A percentile compares a stretch with the other conserved stretches of the same genome.
These are phyloP conservation scores for Ellobium chinense DNA, from an alignment of 2,888 invertebrate genomes.

Conservation along the genomic window DNA sequence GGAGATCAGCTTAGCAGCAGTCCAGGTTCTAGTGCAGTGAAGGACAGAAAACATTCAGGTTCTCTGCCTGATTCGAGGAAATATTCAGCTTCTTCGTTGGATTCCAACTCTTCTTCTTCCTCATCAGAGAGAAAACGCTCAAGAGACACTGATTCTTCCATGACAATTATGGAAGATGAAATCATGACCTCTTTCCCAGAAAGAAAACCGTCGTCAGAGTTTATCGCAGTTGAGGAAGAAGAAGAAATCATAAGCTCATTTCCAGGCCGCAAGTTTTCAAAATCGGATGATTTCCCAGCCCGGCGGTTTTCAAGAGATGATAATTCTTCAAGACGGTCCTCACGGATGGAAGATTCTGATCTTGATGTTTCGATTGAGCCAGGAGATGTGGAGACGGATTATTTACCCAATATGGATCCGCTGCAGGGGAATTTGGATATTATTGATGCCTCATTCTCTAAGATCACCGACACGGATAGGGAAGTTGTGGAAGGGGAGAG, in stretches of 20 bases:
- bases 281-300: slow-evolving; percentile 40
- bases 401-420: slow-evolving; percentile 69
- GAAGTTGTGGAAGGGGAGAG: slow-evolving; percentile 68
- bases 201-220: slow-evolving; percentile 14
- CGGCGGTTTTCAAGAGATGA: slow-evolving; percentile 46
- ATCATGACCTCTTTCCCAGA: slow-evolving; percentile 35
- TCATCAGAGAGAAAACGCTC: slow-evolving; percentile 15
- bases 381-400: slow-evolving; percentile 68
- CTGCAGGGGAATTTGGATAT: slow-evolving; percentile 67
- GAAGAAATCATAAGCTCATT: slow-evolving; percentile 29
- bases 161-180: slow-evolving; percentile 40
- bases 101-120: not conserved
- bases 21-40: not conserved
- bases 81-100: not conserved
- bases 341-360: slow-evolving; percentile 18
- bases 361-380: slow-evolving; percentile 6
- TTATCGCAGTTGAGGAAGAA: not conserved
- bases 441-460: slow-evolving; percentile 51
- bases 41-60: not conserved
- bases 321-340: slow-evolving; percentile 23
- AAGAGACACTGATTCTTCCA: slow-evolving; percentile 23
- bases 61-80: not conserved
- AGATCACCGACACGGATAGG: slow-evolving; percentile 63
- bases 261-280: slow-evolving; percentile 44
- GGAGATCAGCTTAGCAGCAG: not conserved